These are phyloP conservation scores for Lepidotrigona ventralis DNA, from an alignment of 1,140 invertebrate species.

Conservation along the genomic window DNA sequence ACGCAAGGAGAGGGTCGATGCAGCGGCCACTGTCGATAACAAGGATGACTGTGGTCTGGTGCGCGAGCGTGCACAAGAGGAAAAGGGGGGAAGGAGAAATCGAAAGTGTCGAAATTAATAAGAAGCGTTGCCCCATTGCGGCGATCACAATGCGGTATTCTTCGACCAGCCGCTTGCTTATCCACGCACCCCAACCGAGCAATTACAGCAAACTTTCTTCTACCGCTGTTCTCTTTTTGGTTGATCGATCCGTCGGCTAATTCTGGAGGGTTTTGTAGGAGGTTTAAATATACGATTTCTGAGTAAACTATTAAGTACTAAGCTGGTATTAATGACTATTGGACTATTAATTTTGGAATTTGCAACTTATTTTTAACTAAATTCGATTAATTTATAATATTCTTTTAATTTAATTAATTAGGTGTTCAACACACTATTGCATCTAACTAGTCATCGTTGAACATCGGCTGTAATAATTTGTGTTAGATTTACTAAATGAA, in stretches of 20 bases:
- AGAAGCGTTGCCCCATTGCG: constrained; percentile 47
- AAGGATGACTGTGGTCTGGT: constrained; percentile 35
- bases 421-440: no score
- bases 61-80: neutral
- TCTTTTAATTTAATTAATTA: no score
- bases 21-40: constrained; percentile 60
- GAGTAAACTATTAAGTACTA: neutral
- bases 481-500: no score
- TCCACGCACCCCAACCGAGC: neutral
- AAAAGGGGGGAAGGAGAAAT: neutral
- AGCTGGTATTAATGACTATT: no score
- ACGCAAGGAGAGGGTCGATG: constrained; percentile 24
- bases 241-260: neutral
- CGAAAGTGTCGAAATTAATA: constrained; percentile 68
- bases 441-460: no score
- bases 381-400: no score
- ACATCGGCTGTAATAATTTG: no score
- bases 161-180: constrained; percentile 37
- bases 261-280: neutral
- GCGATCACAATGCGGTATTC: constrained; percentile 46
- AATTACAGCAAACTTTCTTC: neutral
- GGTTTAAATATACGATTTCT: neutral
- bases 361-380: no score
- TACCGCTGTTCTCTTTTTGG: neutral
- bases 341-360: no score